phyloP scores from a whole-genome alignment of 2,888 invertebrate species.

The Volucella inflata region DNA sequence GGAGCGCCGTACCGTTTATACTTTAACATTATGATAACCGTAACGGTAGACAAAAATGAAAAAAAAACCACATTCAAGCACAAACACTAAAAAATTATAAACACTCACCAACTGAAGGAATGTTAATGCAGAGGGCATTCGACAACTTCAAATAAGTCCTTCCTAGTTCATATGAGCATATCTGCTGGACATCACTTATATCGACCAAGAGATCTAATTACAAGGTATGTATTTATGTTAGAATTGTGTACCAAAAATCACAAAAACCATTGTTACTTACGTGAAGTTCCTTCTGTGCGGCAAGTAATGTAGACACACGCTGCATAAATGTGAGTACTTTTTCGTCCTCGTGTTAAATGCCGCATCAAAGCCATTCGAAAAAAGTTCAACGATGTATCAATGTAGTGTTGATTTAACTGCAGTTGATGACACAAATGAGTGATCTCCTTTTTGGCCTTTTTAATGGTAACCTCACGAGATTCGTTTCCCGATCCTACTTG shows the following conservation, averaged over 20 bases:
- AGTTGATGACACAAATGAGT: slow-evolving; percentile 94
- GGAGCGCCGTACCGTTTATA: neutral
- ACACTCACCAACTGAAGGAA: slow-evolving; percentile 93
- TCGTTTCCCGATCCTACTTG: slow-evolving; percentile 93
- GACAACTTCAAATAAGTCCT: slow-evolving; percentile 95
- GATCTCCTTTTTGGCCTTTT: slow-evolving; percentile 94
- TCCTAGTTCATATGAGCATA: slow-evolving; percentile 97
- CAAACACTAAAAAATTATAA: neutral
- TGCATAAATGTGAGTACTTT: slow-evolving; percentile 95
- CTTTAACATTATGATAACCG: slow-evolving; percentile 19
- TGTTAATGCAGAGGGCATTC: slow-evolving; percentile 94
- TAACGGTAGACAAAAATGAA: slow-evolving; percentile 1
- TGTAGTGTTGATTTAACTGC: slow-evolving; percentile 93
- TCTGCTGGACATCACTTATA: slow-evolving; percentile 98
- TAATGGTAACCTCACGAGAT: slow-evolving; percentile 95
- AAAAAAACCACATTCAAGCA: neutral
- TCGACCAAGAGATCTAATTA: slow-evolving; percentile 95
- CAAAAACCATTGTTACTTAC: slow-evolving; percentile 86
- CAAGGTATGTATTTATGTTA: neutral
- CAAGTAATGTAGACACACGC: slow-evolving; percentile 99
- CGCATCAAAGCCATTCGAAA: slow-evolving; percentile 94
- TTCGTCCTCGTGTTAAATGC: slow-evolving; percentile 95
- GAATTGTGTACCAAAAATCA: neutral
- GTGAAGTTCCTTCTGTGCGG: slow-evolving; percentile 96
- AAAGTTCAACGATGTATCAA: slow-evolving; percentile 96